Conservation (phyloP, 1,140 invertebrate species). For the Bacillus rossius region DNA sequence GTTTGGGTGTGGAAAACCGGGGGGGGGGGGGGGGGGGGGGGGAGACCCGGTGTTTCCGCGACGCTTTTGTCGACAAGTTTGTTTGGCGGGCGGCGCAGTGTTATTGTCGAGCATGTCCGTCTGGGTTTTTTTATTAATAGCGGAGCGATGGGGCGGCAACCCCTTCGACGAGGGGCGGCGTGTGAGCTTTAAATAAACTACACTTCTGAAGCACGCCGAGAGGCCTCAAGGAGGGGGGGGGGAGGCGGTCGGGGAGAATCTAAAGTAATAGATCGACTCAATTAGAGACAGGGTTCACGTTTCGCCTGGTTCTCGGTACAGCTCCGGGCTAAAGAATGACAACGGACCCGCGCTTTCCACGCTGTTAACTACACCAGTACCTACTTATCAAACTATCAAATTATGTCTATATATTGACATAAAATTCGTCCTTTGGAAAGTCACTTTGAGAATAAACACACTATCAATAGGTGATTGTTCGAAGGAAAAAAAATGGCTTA, state of each 20-base stretch:
- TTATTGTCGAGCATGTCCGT: no score
- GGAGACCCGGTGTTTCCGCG: not conserved
- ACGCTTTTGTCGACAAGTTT: constrained; percentile 3
- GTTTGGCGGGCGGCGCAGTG: constrained; percentile 5
- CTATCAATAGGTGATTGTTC: no score
- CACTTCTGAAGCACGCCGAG: not conserved
- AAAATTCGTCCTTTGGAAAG: no score
- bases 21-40: not conserved
- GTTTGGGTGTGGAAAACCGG: not conserved
- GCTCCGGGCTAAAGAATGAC: not conserved
- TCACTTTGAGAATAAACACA: no score
- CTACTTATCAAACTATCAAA: no score
- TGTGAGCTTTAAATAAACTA: constrained; percentile 15
- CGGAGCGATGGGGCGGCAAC: not conserved
- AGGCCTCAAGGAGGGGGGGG: not conserved
- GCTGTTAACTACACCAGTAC: no score
- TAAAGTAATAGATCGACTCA: constrained; percentile 8
- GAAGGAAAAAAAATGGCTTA: no score
- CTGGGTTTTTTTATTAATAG: constrained; percentile 2
- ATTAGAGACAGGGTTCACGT: constrained; percentile 9
- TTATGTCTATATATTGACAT: no score
- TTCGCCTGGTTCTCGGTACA: not conserved
- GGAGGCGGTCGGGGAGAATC: not conserved
- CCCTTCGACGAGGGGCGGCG: constrained; percentile 1
- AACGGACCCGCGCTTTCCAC: not conserved